Percentiles rank a stretch among this genome's conserved stretches.
These are phyloP conservation scores for Amphiprion percula DNA, from an alignment of 2,113 vertebrate species.

Conservation along the genomic window DNA sequence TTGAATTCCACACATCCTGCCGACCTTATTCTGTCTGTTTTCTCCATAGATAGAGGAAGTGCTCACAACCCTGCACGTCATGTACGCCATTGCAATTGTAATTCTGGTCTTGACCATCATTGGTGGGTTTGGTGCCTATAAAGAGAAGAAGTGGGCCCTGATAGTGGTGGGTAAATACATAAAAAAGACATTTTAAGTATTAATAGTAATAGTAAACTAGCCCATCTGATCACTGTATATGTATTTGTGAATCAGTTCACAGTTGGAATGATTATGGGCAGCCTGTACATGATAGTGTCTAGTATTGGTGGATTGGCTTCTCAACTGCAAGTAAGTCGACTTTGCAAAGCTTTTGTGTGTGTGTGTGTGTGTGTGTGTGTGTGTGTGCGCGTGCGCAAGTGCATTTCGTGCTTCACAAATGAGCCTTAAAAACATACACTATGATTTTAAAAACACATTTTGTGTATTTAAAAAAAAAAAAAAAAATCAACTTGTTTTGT, in stretches of 20 bases:
- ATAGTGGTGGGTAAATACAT: conserved; percentile 57
- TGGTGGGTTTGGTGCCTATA: conserved; percentile 57
- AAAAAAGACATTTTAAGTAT: not conserved
- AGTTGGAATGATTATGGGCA: conserved; percentile 56
- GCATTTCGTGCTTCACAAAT: not conserved
- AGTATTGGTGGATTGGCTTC: not conserved
- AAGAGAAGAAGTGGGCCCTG: conserved; percentile 64
- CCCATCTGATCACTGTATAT: not conserved
- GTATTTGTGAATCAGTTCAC: conserved; percentile 55
- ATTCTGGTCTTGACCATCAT: conserved; percentile 36
- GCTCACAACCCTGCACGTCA: rapidly evolving
- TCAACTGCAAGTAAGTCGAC: conserved; percentile 3
- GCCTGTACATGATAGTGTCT: not conserved
- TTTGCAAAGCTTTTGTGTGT: not conserved
- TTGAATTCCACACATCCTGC: too few relatives aligned
- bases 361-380: not conserved
- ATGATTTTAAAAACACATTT: too few relatives aligned
- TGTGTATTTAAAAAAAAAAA: too few relatives aligned
- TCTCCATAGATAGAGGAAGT: conserved; percentile 20
- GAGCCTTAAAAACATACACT: not conserved
- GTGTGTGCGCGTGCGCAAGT: not conserved
- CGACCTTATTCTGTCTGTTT: not conserved
- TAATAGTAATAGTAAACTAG: too few relatives aligned
- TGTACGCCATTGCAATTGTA: conserved; percentile 17
- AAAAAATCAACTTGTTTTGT: not conserved